Base-by-base conservation (phyloP, 2,888 invertebrate species). In the Napeogenes inachia region DNA sequence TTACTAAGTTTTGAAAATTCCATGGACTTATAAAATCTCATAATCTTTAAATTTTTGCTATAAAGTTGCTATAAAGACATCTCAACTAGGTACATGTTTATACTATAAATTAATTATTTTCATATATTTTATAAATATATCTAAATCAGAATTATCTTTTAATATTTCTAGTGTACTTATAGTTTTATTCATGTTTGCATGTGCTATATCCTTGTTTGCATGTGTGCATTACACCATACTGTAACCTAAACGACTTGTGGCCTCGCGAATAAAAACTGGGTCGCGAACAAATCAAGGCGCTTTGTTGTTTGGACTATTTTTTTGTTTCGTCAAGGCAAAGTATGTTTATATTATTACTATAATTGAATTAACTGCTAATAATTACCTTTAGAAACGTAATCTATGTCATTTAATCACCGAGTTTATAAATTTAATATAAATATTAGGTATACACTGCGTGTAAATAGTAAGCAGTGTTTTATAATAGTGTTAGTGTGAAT, bases 231-330 rank as follows among this genome's bases (percentile, higher is more conserved):
- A 46, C 57, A 46, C 42, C 61, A 63, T 54, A 42, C 42, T 42
- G 56, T 64, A 54, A 55, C 60, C 60, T 56, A 53, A 66, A 60
- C 56, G 61, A 63, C 60, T 70, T 65, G 62, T 61, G 71, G 66
- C 71, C 72, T 73, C 68, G 50, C 66, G 68, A 71, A 71, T 59
- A 64, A 60, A 66, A 72, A 67, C 68, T 71, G 60, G 71, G 67
- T 70, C 68, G 69, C 68, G 65, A 70, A 66, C 65, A 64, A 64
- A 64, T 63, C 64, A 68, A 64, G 67, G 68, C 66, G 67, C 59
- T 61, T 64, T 58, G 64, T 57, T 66, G 59, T 58, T 64, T 62
- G 62, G 62, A 35, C n/a, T n/a, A 21, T 54, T 35, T 54, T 54
- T 54, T n/a, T 3, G 4, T 55, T 13, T n/a, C 55, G 38, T 55